phyloP scores from a whole-genome alignment of 1,140 invertebrate genomes.

The Orchestia grillus region DNA sequence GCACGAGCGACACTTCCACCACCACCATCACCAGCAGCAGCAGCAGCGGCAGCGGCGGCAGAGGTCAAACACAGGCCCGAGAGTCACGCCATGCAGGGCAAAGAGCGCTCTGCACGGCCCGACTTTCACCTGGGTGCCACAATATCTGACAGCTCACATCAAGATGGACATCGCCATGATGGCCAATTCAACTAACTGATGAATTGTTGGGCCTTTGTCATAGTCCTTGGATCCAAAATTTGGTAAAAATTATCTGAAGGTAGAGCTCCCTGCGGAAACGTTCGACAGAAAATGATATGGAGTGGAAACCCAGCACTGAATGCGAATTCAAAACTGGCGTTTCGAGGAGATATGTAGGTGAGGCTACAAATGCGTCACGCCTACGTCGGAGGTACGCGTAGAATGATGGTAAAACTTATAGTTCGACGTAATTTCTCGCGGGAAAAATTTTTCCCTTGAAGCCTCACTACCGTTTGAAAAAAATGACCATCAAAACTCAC shows the following conservation, averaged over 20 bases:
- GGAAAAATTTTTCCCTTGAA: not conserved
- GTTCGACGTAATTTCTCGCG: no score
- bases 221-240: no score
- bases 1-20: not conserved
- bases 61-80: not conserved
- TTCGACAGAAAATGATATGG: no score
- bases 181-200: not conserved
- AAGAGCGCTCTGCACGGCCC: not conserved
- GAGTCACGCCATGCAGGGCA: not conserved
- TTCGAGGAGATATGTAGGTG: no score
- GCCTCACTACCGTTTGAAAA: not conserved
- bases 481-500: not conserved
- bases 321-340: no score
- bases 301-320: no score
- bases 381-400: no score
- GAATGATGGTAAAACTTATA: no score
- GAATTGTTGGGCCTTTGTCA: not conserved
- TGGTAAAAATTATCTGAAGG: no score
- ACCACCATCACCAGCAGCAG: not conserved
- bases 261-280: no score
- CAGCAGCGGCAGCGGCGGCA: not conserved
- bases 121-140: not conserved
- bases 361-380: no score
- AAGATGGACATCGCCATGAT: not conserved
- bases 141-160: not conserved